Percentiles rank a stretch among this genome's conserved stretches.
Conservation (phyloP, 2,113 vertebrate genomes). For the Potamarius usumacintae region DNA sequence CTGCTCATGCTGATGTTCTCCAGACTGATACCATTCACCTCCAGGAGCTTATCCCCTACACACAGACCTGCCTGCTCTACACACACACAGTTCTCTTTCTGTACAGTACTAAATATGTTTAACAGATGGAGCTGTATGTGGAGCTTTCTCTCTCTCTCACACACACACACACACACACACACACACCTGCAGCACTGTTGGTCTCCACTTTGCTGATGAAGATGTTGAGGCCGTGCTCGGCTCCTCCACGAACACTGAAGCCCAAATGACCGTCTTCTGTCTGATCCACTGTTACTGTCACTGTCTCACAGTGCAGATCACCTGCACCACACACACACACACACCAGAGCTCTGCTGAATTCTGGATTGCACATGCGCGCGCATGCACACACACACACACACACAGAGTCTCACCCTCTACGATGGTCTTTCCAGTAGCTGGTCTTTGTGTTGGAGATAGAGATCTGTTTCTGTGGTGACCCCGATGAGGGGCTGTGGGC, state of each 20-base stretch:
- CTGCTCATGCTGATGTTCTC: constrained; percentile 97
- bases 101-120: background rate
- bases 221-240: constrained; percentile 92
- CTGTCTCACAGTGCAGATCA: constrained; percentile 78
- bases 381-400: background rate
- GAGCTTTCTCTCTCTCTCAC: background rate
- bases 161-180: constrained; percentile 10
- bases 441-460: background rate
- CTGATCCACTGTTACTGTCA: constrained; percentile 87
- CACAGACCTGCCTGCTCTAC: constrained; percentile 85
- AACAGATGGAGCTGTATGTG: background rate
- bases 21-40: constrained; percentile 91
- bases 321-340: constrained; percentile 15
- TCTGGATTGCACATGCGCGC: background rate
- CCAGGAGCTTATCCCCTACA: constrained; percentile 92
- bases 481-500: background rate
- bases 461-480: constrained; percentile 17
- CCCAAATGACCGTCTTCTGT: constrained; percentile 84
- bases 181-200: constrained; percentile 87
- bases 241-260: constrained; percentile 93
- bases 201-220: constrained; percentile 96
- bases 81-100: constrained; percentile 21
- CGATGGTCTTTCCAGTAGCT: background rate
- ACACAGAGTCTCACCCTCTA: background rate
- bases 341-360: background rate